Base-by-base conservation (phyloP, 2,888 invertebrate genomes). In the Amphipyra tragopoginis region DNA sequence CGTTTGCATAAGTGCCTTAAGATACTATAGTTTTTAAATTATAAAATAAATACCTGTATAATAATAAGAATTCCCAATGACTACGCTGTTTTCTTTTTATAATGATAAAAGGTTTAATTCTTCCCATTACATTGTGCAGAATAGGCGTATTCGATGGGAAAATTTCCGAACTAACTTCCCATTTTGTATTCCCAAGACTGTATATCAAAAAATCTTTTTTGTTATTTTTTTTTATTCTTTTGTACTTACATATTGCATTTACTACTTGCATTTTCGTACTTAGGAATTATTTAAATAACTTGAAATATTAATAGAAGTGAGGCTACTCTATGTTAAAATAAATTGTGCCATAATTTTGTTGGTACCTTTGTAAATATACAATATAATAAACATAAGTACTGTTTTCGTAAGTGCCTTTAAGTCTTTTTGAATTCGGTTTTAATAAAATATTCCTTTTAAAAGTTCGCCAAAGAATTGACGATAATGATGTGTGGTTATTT, bases 311-410 rank as follows among this genome's bases (percentile, higher is more conserved):
- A 26, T 39, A 54, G 15, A 44, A 34, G 43, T 13, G 72, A 77
- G 72, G 77, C 69, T 67, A 63, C 15, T 44, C 47, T 65, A 39
- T 40, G 26, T 64, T 57, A 49, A 47, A 63, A 65, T 2, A 21
- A 55, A 53, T 4, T 61, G 76, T 77, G 76, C 76, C 77, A 77
- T 78, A 65, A 59, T 47, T 48, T 39, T 51, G 44, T 66, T 75
- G 80, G 82, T 74, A 70, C 74, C 59, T 59, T 74, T 83, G 82
- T 83, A 83, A 82, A 83, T 83, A 80, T 70, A 75, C 66, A 64
- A 69, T 68, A 60, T 66, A 49, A 55, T 69, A 69, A 60, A 69
- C 56, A 56, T 69, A 75, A 72, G 70, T 72, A 67, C 52, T 48
- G 45, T 56, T 44, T 70, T 74, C 53, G 40, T 69, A 60, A 68